Base-by-base conservation (phyloP, 1,140 invertebrate genomes). In the Hetaerina americana region DNA sequence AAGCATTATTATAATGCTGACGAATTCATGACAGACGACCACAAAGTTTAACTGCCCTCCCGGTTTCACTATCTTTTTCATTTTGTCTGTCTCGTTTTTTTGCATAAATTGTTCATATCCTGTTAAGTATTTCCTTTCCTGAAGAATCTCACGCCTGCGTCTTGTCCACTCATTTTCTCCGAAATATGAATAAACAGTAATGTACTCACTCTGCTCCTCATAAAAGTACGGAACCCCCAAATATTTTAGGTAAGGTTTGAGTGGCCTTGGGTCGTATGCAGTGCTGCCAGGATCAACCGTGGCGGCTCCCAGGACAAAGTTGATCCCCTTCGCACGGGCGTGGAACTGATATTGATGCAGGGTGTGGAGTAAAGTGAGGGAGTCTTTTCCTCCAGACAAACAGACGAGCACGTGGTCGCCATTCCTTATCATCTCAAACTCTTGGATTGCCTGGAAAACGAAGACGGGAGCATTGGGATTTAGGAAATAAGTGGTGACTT, bases 341-440 rank as follows among this genome's bases (percentile, higher is more conserved):
- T 93, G 90, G 80, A 88, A 91, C 80, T 92, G 90, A 78, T 93
- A 94, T 77, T 96, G 92, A 70, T 90, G 87, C 72, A 96, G 82
- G 0, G 90, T 89, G 78, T 96, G 94, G 0, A 96, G 81, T 0
- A 96, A 80, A 0, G 89, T 88, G 0, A 96, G 80, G 0, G 93
- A 95, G 77, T 92, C 90, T 72, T 89, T 90, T 0, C 91, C 90
- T 0, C 89, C 92, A 0, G 91, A 90, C n/a, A 96, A 81, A 80
- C 94, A 95, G 0, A 96, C 86, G 75, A 96, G 80, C 12, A 96
- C 86, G 70, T 87, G 85, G 77, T 97, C 94, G 1, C 90, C 91
- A 77, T 92, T 85, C 72, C 87, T 83, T 22, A 97, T 88, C 94
- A 96, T 96, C 24, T 88, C 85, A 79, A 90, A 94, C 76, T 94